Conservation (phyloP, 2,113 vertebrate species). For the Etia nguti region DNA sequence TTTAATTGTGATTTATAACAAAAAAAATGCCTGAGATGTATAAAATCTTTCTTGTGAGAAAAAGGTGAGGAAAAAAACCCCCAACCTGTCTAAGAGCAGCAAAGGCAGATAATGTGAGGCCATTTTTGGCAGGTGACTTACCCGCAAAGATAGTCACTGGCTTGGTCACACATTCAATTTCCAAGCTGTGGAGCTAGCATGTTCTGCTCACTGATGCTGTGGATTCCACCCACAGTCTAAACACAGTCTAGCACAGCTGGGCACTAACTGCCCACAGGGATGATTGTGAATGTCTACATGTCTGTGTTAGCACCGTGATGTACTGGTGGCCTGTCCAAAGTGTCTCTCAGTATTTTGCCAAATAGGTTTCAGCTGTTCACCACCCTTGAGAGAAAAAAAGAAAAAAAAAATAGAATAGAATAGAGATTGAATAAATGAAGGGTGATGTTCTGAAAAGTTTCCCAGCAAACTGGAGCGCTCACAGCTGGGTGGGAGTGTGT, state of each 20-base stretch:
- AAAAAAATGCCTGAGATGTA: no score
- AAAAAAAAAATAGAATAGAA: neutral
- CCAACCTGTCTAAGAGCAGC: neutral
- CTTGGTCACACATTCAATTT: neutral
- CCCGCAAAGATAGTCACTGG: neutral
- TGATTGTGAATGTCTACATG: neutral
- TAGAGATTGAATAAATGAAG: conserved; percentile 16
- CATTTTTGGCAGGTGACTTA: neutral
- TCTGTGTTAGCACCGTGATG: neutral
- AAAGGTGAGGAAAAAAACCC: neutral
- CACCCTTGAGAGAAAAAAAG: neutral
- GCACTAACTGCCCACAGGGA: neutral
- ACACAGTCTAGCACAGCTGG: neutral
- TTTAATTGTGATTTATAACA: neutral
- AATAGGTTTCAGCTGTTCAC: neutral
- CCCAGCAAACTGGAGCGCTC: neutral
- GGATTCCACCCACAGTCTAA: neutral
- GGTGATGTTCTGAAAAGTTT: conserved; percentile 21
- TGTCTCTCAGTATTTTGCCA: conserved; percentile 27
- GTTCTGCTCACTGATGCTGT: neutral
- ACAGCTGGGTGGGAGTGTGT: neutral
- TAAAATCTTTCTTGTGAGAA: neutral
- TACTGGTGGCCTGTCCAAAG: conserved; percentile 31
- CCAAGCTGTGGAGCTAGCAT: neutral
- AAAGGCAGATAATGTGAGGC: neutral